phyloP scores from a whole-genome alignment of 2,888 invertebrate species.

The Plagodis dolabraria region DNA sequence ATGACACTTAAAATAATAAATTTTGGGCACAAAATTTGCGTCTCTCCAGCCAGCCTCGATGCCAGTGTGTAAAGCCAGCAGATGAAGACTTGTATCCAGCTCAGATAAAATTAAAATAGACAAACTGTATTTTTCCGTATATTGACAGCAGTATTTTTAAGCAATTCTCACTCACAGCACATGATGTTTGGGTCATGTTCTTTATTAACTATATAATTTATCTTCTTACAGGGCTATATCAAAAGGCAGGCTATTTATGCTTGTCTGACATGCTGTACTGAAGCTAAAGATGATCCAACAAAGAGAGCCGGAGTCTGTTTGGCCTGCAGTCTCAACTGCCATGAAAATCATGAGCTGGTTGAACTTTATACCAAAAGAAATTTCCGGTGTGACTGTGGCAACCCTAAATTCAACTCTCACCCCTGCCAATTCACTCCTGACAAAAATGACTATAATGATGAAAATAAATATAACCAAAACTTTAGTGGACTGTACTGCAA shows the following conservation, averaged over 20 bases:
- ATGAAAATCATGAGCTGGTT: slow-evolving; percentile 97
- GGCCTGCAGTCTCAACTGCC: slow-evolving; percentile 97
- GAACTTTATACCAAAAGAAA: slow-evolving; percentile 98
- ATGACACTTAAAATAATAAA: too few relatives aligned
- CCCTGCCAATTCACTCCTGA: slow-evolving; percentile 88
- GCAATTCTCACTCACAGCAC: too few relatives aligned
- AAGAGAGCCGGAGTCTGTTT: slow-evolving; percentile 94
- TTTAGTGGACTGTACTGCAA: slow-evolving; percentile 96
- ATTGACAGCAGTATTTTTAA: too few relatives aligned
- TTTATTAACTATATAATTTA: not conserved
- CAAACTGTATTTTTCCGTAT: too few relatives aligned
- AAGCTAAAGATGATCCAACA: slow-evolving; percentile 82
- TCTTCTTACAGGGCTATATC: slow-evolving; percentile 91
- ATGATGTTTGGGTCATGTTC: too few relatives aligned
- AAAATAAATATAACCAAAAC: slow-evolving; percentile 96
- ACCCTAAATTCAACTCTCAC: slow-evolving; percentile 88
- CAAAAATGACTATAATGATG: slow-evolving; percentile 87
- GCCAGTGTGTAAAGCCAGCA: too few relatives aligned
- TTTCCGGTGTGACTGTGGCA: slow-evolving; percentile 98
- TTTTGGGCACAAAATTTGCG: too few relatives aligned
- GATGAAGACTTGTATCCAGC: too few relatives aligned
- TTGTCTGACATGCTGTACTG: slow-evolving; percentile 94
- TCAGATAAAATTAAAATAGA: too few relatives aligned
- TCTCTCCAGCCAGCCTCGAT: too few relatives aligned
- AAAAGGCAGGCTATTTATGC: slow-evolving; percentile 97